Evolutionary conservation across 2,888 invertebrate species (phyloP).

Genomic region (Eueremaeus valkanovi): DNA sequence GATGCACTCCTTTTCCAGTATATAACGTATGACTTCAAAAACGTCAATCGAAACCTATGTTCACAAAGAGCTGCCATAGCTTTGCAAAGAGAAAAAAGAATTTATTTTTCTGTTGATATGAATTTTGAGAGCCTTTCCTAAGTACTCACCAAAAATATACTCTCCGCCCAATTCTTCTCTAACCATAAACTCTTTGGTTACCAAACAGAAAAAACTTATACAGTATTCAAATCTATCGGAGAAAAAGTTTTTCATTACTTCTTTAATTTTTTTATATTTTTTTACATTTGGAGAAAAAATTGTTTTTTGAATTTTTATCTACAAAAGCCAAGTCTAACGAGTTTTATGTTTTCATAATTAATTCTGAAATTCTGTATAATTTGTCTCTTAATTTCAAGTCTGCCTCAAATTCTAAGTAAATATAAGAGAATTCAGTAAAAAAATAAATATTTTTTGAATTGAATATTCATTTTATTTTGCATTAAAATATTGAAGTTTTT

Average conservation of each 20-base stretch:
- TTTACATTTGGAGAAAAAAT: not conserved
- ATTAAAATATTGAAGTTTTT: too few relatives aligned
- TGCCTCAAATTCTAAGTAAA: not conserved
- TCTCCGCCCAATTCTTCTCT: conserved; percentile 2
- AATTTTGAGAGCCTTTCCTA: not conserved
- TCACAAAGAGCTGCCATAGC: conserved; percentile 3
- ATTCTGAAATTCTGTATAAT: not conserved
- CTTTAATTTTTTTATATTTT: too few relatives aligned
- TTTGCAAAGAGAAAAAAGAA: not conserved
- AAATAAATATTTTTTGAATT: too few relatives aligned
- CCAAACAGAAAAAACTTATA: not conserved
- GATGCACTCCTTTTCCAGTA: not conserved
- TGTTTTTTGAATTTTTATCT: not conserved
- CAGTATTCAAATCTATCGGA: not conserved
- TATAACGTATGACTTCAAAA: not conserved
- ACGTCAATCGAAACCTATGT: conserved; percentile 12
- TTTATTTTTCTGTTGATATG: not conserved
- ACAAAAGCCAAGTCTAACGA: conserved; percentile 8
- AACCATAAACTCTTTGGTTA: not conserved
- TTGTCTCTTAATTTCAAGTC: not conserved
- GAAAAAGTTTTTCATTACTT: not conserved
- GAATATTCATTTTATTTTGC: too few relatives aligned
- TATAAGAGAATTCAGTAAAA: not conserved
- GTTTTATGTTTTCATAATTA: conserved; percentile 8
- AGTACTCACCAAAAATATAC: not conserved